A percentile compares a stretch with the other conserved stretches of the same genome.
Conservation (phyloP, 1,140 invertebrate species). For the Atta texana region DNA sequence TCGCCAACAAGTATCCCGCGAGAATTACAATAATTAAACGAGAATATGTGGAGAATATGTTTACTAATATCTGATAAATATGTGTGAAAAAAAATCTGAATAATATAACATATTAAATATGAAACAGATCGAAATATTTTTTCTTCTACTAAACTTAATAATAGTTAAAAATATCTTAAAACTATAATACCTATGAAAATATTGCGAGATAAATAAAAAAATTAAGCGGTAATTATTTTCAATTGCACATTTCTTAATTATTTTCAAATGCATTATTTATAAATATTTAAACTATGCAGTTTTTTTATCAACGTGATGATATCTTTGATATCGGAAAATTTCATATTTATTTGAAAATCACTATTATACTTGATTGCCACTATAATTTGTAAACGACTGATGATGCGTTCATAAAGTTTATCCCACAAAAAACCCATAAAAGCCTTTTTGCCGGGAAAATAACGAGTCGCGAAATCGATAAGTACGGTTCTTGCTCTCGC, state of each 20-base stretch:
- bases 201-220: neutral
- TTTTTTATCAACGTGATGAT: neutral
- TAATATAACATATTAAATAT: neutral
- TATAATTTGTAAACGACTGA: constrained; percentile 24
- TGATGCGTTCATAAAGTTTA: constrained; percentile 6
- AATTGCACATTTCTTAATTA: neutral
- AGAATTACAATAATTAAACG: constrained; percentile 30
- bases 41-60: neutral
- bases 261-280: neutral
- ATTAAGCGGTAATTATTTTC: neutral
- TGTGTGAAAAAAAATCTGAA: neutral
- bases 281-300: neutral
- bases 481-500: constrained; percentile 39
- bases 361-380: constrained; percentile 20
- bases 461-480: constrained; percentile 57
- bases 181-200: neutral
- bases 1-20: neutral
- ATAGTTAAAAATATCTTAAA: neutral
- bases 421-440: constrained; percentile 28
- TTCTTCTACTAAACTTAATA: neutral
- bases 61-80: neutral
- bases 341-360: neutral
- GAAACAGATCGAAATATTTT: neutral
- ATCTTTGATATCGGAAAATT: neutral
- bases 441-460: constrained; percentile 15